Base-by-base conservation (phyloP, 1,140 invertebrate genomes). In the Coptotermes formosanus region DNA sequence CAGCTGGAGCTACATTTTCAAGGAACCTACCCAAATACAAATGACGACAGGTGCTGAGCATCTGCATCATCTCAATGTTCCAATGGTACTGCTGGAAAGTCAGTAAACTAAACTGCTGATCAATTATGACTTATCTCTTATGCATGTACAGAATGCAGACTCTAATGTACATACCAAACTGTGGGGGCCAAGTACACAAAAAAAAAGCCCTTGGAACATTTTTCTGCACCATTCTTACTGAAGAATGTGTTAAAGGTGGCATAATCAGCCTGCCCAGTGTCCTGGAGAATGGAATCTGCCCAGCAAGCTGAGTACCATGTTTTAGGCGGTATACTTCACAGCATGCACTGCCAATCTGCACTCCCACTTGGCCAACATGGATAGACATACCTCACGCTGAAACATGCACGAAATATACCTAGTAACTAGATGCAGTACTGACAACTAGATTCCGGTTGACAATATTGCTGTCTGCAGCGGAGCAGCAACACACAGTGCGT, bases 221-320 rank as follows among this genome's bases (percentile, higher is more conserved):
- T 97, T 84, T 96, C 97, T 82, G 95, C 94, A 32, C 95, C 95
- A 81, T 96, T 98, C 91, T 98, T 97, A 88, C 95, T 96, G 93
- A 97, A 97, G 91, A 97, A 97, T 12, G 96, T 97, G 90, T 96
- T 97, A 91, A 97, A 97, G 43, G 95, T 96, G 90, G 97, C 96
- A 89, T 96, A 95, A 55, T 94, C 94, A 23, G 94, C 94, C 30
- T 93, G n/a, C n/a, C 94, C 83, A 94, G 92, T 21, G 92, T 93
- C 89, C 93, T 93, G 89, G 94, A 93, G 30, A 92, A 92, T 19
- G 93, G 93, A 94, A 95, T 95, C 87, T 94, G 93, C 8, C 97
- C 97, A 92, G 97, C 96, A 83, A 96, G 96, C 90, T 97, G 96
- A 89, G 98, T 97, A 45, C 96, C 96, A 92, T 97, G 97, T 90